phyloP scores from a whole-genome alignment of 2,113 vertebrate species.

The Xyliphius kryptos region DNA sequence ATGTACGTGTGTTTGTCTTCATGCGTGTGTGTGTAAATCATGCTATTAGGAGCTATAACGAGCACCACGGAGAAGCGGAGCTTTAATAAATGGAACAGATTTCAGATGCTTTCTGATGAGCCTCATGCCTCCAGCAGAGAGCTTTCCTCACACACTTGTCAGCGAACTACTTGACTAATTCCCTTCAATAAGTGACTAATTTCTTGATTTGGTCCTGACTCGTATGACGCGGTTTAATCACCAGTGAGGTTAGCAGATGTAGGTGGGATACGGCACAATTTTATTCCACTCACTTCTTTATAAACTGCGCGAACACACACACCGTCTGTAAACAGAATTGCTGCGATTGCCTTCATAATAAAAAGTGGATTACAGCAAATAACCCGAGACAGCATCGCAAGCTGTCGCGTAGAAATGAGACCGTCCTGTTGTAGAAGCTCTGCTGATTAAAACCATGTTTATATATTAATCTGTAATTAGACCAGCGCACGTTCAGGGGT shows the following conservation, averaged over 20 bases:
- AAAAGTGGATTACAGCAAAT: slow-evolving; percentile 99
- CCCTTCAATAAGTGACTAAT: too few relatives aligned
- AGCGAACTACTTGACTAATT: too few relatives aligned
- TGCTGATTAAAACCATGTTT: slow-evolving; percentile 80
- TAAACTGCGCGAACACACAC: slow-evolving; percentile 67
- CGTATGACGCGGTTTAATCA: too few relatives aligned
- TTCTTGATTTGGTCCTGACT: too few relatives aligned
- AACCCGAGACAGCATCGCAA: slow-evolving; percentile 87
- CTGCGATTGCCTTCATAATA: slow-evolving; percentile 95
- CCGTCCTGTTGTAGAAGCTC: slow-evolving; percentile 72
- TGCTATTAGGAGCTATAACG: slow-evolving; percentile 14
- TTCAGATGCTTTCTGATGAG: slow-evolving; percentile 11
- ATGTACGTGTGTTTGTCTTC: slow-evolving; percentile 49
- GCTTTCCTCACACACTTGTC: too few relatives aligned
- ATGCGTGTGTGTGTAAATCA: slow-evolving; percentile 12
- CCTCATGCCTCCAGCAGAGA: slow-evolving; percentile 1
- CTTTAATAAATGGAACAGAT: too few relatives aligned
- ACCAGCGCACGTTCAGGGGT: slow-evolving; percentile 32
- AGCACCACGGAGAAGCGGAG: slow-evolving; percentile 22
- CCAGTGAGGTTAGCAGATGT: too few relatives aligned
- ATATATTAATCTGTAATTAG: slow-evolving; percentile 73
- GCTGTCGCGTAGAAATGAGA: slow-evolving; percentile 95
- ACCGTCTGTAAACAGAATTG: slow-evolving; percentile 78
- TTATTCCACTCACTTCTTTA: slow-evolving; percentile 50
- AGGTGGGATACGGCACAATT: slow-evolving; percentile 35